Conservation (phyloP, 2,797 vertebrate genomes). For the Eulemur albifrons region DNA sequence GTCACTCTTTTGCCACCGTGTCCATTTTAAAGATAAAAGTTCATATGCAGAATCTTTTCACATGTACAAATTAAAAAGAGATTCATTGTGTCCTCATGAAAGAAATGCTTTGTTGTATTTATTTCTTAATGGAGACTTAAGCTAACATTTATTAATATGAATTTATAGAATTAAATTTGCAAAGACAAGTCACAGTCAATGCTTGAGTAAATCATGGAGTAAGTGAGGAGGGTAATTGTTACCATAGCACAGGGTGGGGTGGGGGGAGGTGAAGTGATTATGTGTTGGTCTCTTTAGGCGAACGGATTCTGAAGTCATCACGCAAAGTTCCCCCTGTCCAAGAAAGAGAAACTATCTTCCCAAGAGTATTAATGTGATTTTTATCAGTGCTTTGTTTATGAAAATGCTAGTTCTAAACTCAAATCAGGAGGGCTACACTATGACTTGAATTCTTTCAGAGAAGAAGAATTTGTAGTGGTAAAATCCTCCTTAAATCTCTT, state of each 20-base stretch:
- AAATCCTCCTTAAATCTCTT: background rate
- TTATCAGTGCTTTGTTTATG: background rate
- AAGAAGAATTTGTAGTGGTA: background rate
- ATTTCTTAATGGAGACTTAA: background rate
- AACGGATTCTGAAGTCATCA: background rate
- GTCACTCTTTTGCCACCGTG: background rate
- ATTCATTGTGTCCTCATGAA: constrained; percentile 16
- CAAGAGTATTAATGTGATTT: background rate
- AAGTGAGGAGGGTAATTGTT: background rate
- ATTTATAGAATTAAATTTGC: background rate
- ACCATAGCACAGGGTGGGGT: rapidly evolving
- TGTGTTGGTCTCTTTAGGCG: background rate
- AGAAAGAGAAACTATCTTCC: background rate
- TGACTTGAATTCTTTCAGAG: background rate
- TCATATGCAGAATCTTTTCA: background rate
- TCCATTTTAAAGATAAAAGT: background rate
- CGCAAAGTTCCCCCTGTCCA: background rate
- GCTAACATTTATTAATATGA: background rate
- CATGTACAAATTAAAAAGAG: background rate
- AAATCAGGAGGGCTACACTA: background rate
- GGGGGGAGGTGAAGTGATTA: background rate
- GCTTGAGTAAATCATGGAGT: background rate
- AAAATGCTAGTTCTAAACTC: background rate
- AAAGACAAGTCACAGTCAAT: background rate
- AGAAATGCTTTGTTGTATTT: background rate